Conservation (phyloP, 2,888 invertebrate species). For the Pilophorus perplexus region DNA sequence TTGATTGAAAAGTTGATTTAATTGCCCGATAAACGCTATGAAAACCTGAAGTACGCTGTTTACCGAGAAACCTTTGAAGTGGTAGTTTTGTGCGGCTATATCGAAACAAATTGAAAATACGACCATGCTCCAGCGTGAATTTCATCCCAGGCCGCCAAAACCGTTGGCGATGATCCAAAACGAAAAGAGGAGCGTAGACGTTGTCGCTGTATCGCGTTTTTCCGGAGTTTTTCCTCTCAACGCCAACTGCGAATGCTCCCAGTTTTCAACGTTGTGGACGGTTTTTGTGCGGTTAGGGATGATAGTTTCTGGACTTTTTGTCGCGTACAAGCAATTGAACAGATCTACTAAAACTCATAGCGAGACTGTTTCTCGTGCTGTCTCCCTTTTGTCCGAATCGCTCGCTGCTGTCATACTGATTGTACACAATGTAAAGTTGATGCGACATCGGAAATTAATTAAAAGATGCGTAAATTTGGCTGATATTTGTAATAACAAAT, state of each 20-base stretch:
- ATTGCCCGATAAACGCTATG: too few species aligned
- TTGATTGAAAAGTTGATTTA: too few species aligned
- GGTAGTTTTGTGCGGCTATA: too few species aligned
- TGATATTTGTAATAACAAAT: background rate
- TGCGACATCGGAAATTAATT: background rate
- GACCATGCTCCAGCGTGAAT: too few species aligned
- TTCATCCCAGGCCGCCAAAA: too few species aligned
- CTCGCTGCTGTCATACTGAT: background rate
- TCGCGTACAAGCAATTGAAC: background rate
- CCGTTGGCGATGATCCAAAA: too few species aligned
- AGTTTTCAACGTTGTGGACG: background rate
- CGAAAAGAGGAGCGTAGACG: too few species aligned
- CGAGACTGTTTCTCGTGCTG: background rate
- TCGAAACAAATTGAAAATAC: too few species aligned
- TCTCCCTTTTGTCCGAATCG: background rate
- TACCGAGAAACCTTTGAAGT: too few species aligned
- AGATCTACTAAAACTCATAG: background rate
- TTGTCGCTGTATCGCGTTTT: background rate
- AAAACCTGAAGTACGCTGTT: too few species aligned
- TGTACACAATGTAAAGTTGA: background rate
- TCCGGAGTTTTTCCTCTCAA: slow-evolving; percentile 3
- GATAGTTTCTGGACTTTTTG: background rate
- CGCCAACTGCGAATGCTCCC: background rate
- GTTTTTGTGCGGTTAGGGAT: too few species aligned
- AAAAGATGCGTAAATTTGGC: background rate